phyloP scores from a whole-genome alignment of 2,113 vertebrate species.

The Sclerurus mexicanus region DNA sequence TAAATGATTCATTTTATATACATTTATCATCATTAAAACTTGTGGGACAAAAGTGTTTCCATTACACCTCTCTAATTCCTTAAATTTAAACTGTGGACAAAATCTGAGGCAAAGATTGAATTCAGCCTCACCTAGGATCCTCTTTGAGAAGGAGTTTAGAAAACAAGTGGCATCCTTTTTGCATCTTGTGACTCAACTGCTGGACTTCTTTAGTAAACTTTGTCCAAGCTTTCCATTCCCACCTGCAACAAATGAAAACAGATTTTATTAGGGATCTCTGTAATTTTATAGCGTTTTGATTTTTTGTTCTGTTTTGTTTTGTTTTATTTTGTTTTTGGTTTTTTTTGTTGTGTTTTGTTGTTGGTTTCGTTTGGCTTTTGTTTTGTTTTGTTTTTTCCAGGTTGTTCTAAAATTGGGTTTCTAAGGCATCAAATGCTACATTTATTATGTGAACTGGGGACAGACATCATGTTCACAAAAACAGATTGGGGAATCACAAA shows the following conservation, averaged over 20 bases:
- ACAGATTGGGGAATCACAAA: neutral
- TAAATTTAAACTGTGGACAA: neutral
- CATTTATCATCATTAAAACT: neutral
- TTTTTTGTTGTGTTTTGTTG: neutral
- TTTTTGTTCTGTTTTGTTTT: neutral
- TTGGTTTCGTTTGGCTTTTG: neutral
- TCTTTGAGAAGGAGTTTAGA: neutral
- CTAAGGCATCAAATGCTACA: neutral
- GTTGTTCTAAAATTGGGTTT: neutral
- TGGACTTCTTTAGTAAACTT: neutral
- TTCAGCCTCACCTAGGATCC: neutral
- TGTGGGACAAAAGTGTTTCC: neutral
- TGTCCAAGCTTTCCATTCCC: neutral
- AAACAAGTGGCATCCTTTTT: neutral
- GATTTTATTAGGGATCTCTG: neutral
- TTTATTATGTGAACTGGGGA: neutral
- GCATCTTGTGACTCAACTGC: neutral
- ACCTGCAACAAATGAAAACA: rapidly evolving
- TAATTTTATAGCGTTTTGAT: neutral
- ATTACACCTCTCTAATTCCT: neutral
- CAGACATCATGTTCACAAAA: neutral
- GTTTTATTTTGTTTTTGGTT: neutral
- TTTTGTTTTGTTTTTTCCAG: neutral
- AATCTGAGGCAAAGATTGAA: neutral
- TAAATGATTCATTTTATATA: neutral